Evolutionary conservation across 2,888 invertebrate species (phyloP), one percentile per base, ranked within the genome.

Genomic region (Pachliopta kotzebuea): DNA sequence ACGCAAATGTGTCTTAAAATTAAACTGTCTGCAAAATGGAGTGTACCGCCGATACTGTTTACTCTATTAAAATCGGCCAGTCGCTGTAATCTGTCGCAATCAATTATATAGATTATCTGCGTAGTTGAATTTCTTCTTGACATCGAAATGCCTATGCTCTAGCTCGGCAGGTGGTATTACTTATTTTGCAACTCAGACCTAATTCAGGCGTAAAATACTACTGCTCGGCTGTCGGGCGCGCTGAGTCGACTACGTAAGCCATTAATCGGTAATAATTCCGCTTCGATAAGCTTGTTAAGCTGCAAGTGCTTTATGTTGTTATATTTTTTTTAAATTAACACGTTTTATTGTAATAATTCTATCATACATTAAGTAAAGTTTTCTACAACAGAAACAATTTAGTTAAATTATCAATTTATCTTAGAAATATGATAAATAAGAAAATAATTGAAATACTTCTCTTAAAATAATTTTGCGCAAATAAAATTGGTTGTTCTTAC

Each of bases 1-100:
- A 71, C 74, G 74, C 76, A 74, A 78, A 77, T 76, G 67, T 70
- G 71, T 70, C 68, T 74, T 71, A 70, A 74, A 75, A 71, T 74
- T 72, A 70, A 60, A 67, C 71, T 69, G 71, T 68, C 69, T 58
- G 67, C 67, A 71, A 74, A 73, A 70, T 72, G 67, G 72, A 71
- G 69, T 74, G 70, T 37, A 37, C 37, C 67, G 71, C 71, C 67
- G 71, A 70, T 71, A 75, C 66, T 71, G 71, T 76, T 76, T 74
- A 76, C 72, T 74, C 74, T 74, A 76, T 69, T 74, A 72, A 78
- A 45, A 78, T 73, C 71, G 72, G 72, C 70, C 69, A 66, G 66
- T 70, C 63, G 67, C 69, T 70, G 68, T 68, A 68, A 74, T 72
- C 69, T 72, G 73, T 75, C 71, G 73, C 70, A 74, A 72, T 69